Percentiles rank a stretch among this genome's conserved stretches.
phyloP scores from a whole-genome alignment of 2,888 invertebrate genomes.

The Parelbella ahira region DNA sequence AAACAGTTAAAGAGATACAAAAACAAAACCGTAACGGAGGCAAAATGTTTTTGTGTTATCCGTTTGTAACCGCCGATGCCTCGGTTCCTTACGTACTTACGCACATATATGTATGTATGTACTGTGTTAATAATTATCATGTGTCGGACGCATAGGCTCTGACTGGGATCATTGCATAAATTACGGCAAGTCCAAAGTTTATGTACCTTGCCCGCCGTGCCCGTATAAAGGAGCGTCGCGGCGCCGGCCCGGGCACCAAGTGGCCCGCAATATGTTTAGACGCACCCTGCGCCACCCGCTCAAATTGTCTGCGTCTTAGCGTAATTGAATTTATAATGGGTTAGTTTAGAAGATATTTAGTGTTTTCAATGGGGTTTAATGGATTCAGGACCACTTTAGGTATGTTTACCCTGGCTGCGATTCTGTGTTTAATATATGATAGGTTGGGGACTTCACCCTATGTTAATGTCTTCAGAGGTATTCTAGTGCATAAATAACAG shows the following conservation, averaged over 20 bases:
- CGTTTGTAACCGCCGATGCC: no score
- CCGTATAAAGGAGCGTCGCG: conserved; percentile 48
- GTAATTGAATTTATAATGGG: conserved; percentile 78
- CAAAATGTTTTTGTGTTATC: no score
- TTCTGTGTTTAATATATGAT: conserved; percentile 19
- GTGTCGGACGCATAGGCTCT: no score
- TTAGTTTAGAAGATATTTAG: conserved; percentile 71
- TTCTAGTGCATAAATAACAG: conserved; percentile 1
- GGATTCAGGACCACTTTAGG: conserved; percentile 22
- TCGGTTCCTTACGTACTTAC: no score
- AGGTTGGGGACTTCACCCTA: conserved; percentile 11
- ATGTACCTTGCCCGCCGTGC: conserved; percentile 30
- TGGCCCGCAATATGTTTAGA: conserved; percentile 66
- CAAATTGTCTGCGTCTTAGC: conserved; percentile 69
- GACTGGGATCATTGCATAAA: no score
- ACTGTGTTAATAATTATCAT: no score
- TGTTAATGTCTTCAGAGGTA: conserved; percentile 8
- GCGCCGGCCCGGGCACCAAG: conserved; percentile 38
- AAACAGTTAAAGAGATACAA: no score
- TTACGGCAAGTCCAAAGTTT: conserved; percentile 14
- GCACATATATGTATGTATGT: no score
- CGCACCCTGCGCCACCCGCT: conserved; percentile 36
- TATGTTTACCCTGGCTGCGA: conserved; percentile 20
- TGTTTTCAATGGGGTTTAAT: conserved; percentile 40
- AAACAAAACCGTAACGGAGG: no score